Evolutionary conservation across 1,140 invertebrate genomes (phyloP), one percentile per base, ranked within the genome.

Genomic region (Argopecten irradians): DNA sequence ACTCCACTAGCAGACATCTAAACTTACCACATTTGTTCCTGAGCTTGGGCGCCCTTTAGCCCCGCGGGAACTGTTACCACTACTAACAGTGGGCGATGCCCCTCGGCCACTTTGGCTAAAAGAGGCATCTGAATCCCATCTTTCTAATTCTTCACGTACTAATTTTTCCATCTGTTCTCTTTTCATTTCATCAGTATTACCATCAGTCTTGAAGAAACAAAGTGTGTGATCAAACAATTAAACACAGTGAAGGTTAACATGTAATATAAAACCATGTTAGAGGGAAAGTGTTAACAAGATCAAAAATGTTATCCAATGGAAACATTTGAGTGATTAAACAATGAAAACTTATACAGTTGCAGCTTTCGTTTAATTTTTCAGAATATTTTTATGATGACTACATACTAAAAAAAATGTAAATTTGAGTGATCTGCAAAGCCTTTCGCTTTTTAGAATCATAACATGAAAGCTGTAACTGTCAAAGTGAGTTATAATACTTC

Each of bases 81-180:
- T 94, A 71, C 93, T 91, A 71, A 39, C 36, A 13, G 36, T 39
- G n/a, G 94, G 94, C n/a, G 93, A 93, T 13, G 90, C 93, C 33
- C 93, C 93, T 34, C 93, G 90, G 22, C 91, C 94, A 89, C 94
- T 94, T 3, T 91, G 92, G 22, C 94, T 94, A 41, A 92, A 90
- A 13, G 94, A 95, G 2, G 95, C 94, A 87, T 95, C 95, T 32
- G 93, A 94, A 90, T 95, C 95, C 95, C 95, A 95, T 83, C 95
- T 84, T 88, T 95, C 95, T 85, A 95, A 92, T 88, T 95, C 95
- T 89, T 95, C 95, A 87, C 95, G 88, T 16, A 95, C 95, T 87
- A 95, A 89, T 89, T 93, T 93, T 91, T 95, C 95, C 94, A 95
- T 95, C 89, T 95, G 94, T 89, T 95, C 94, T 88, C 95, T 85